These are phyloP conservation scores for Craterocephalus amniculus DNA, from an alignment of 2,797 vertebrate genomes.

Conservation along the genomic window DNA sequence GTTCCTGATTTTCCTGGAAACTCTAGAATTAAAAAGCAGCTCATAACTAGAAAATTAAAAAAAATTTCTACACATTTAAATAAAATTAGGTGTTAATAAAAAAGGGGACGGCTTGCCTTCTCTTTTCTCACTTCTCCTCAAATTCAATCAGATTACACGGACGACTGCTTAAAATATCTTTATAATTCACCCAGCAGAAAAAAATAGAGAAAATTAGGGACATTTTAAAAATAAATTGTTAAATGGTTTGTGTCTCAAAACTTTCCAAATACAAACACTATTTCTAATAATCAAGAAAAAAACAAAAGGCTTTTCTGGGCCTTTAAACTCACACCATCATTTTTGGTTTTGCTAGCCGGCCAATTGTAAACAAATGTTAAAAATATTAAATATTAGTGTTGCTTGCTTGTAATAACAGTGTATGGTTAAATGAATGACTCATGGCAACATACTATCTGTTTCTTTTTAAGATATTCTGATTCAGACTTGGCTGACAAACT, in stretches of 20 bases:
- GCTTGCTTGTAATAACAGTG: not conserved
- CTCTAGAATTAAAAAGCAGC: not conserved
- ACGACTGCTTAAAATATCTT: not conserved
- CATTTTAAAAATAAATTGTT: not conserved
- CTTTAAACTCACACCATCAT: not conserved
- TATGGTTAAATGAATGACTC: not conserved
- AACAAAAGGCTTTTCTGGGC: not conserved
- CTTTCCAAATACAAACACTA: not conserved
- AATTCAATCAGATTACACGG: not conserved
- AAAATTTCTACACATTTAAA: not conserved
- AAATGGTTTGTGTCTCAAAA: not conserved
- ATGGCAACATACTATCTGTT: too few relatives aligned
- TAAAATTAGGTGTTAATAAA: not conserved
- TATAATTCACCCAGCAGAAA: not conserved
- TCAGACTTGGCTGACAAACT: not conserved
- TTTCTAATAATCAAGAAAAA: not conserved
- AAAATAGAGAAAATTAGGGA: not conserved
- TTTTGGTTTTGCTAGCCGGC: not conserved
- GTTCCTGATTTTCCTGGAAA: not conserved
- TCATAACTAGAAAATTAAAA: not conserved
- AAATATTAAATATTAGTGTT: not conserved
- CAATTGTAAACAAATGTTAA: not conserved
- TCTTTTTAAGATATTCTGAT: not conserved
- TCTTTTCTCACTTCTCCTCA: not conserved
- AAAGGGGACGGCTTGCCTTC: not conserved